Base-by-base conservation (phyloP, 2,797 vertebrate species). In the Clamator glandarius region DNA sequence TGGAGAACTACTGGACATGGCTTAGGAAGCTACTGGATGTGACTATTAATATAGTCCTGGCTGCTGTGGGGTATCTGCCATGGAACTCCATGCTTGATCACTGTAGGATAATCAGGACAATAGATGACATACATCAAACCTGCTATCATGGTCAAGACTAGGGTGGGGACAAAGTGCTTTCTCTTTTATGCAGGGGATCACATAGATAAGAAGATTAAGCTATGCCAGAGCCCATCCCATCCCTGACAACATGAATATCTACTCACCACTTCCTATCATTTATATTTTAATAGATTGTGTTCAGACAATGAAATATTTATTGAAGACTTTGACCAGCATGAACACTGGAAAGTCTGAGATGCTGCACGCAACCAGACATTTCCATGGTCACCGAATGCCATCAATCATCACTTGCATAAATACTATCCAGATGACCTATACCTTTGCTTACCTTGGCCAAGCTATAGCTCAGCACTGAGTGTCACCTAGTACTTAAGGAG, bases 41-140 rank as follows among this genome's bases (percentile, higher is more conserved):
- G 64, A 64, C n/a, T n/a, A n/a, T n/a, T n/a, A n/a, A n/a, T n/a
- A n/a, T n/a, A n/a, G n/a, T n/a, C n/a, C n/a, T n/a, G n/a, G 16
- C 39, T 77, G 31, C 24, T 83, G 11, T 52, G 50, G 12, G 8
- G 5, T 68, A 42, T 24, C 25, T 70, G 15, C 8, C 39, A 69
- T 52, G 9, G 28, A 79, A 17, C 6, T 5, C 6, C 17, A 28
- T 15, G 17, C 20, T 89, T 82, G 33, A 55, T 55, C 7, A 33
- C 6, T 1, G 1, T 26, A 80, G 21, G 3, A 2, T 6, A 35
- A 61, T 1, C 0, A 3, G 5, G 46, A 42, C n/a, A 83, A 61
- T 55, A 80, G 74, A 67, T 54, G 33, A 41, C 41, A 52, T 5
- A 24, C 5, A 19, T 6, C 48, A 68, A 68, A 87, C 11, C 29